Conservation (phyloP, 2,113 vertebrate genomes). For the Copsychus sechellarum region DNA sequence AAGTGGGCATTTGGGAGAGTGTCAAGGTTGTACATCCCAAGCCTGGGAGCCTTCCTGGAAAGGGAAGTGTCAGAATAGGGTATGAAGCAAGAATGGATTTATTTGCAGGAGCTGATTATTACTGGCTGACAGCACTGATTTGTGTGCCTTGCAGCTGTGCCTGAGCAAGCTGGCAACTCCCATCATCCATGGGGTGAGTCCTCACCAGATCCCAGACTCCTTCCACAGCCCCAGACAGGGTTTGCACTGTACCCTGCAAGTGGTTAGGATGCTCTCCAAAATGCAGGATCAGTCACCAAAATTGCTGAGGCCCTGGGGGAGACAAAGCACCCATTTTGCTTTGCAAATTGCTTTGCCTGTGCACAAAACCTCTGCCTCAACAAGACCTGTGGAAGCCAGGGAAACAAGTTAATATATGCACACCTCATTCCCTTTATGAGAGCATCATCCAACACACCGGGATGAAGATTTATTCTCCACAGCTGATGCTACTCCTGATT, state of each 20-base stretch:
- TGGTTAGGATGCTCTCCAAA: not conserved
- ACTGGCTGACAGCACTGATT: not conserved
- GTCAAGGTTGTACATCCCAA: not conserved
- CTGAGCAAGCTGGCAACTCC: not conserved
- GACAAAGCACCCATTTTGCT: not conserved
- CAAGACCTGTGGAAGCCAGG: not conserved
- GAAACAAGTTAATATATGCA: not conserved
- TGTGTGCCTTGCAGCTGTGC: not conserved
- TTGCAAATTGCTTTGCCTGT: not conserved
- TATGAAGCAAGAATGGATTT: not conserved
- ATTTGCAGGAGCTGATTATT: not conserved
- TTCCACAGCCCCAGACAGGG: not conserved
- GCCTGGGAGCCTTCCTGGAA: not conserved
- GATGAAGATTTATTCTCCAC: not conserved
- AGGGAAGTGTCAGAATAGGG: not conserved
- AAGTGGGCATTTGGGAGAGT: not conserved
- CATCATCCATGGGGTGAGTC: not conserved
- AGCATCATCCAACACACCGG: not conserved
- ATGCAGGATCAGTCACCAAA: not conserved
- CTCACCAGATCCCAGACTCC: not conserved
- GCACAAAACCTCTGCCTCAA: not conserved
- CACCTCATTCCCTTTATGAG: not conserved
- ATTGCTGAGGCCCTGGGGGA: not conserved
- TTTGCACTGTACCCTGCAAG: not conserved
- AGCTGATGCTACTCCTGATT: not conserved